Percentiles rank a stretch among this genome's conserved stretches.
Evolutionary conservation across 2,113 vertebrate genomes (phyloP).

Genomic region (Symphodus melops): DNA sequence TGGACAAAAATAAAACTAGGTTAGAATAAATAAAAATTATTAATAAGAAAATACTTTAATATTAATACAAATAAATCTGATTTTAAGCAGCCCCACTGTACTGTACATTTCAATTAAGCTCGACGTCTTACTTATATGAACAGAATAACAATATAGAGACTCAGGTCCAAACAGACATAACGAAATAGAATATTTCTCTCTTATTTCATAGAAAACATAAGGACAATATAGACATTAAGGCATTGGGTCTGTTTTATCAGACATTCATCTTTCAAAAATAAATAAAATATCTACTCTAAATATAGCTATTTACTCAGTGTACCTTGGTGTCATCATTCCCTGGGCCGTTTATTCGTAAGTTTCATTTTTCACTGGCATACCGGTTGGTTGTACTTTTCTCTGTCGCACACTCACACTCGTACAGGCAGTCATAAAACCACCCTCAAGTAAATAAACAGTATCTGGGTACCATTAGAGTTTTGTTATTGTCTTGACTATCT

Average conservation of each 20-base stretch:
- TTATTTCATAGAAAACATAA: conserved; percentile 74
- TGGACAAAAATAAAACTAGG: conserved; percentile 67
- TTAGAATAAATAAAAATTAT: conserved; percentile 74
- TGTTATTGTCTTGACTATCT: conserved; percentile 60
- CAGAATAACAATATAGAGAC: conserved; percentile 76
- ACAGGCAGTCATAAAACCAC: conserved; percentile 36
- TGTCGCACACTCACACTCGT: conserved; percentile 44
- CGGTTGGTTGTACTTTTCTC: conserved; percentile 47
- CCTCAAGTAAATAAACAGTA: conserved; percentile 65
- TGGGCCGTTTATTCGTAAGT: conserved; percentile 68
- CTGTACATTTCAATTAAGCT: conserved; percentile 66
- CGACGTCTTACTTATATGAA: conserved; percentile 59
- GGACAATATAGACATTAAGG: conserved; percentile 86
- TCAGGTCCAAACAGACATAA: conserved; percentile 66
- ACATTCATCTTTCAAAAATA: conserved; percentile 86
- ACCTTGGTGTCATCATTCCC: conserved; percentile 81
- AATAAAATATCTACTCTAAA: conserved; percentile 75
- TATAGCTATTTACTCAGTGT: conserved; percentile 77
- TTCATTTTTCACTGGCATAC: conserved; percentile 65
- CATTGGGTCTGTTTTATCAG: conserved; percentile 81
- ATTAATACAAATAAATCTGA: conserved; percentile 68
- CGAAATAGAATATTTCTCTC: conserved; percentile 68
- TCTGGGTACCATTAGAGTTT: conserved; percentile 54
- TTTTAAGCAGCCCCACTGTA: conserved; percentile 63
- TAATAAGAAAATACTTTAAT: conserved; percentile 78